A percentile compares a stretch with the other conserved stretches of the same genome.
These are phyloP conservation scores for Sialis fuliginosa DNA, from an alignment of 2,888 invertebrate genomes.

Conservation along the genomic window DNA sequence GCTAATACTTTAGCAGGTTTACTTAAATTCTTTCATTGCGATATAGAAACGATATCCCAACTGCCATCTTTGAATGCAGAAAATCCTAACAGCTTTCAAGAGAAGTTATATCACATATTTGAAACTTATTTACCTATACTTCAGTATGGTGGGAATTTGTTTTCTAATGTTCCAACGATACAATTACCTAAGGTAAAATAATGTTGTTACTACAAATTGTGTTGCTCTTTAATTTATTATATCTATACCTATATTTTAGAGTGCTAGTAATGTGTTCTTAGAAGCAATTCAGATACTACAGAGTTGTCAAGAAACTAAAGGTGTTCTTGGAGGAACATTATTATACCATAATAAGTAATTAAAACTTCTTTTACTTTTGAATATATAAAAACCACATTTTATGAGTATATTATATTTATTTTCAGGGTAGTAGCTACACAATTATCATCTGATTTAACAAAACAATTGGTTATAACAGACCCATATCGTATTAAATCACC, in stretches of 20 bases:
- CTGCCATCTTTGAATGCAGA: conserved; percentile 19
- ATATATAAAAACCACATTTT: not conserved
- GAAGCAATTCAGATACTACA: conserved; percentile 77
- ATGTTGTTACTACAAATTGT: not conserved
- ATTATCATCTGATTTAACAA: conserved; percentile 53
- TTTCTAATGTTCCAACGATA: conserved; percentile 65
- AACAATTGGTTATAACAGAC: conserved; percentile 64
- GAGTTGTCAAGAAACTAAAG: conserved; percentile 59
- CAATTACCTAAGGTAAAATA: conserved; percentile 55
- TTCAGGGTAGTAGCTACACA: conserved; percentile 66
- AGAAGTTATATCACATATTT: conserved; percentile 69
- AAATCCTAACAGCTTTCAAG: conserved; percentile 38
- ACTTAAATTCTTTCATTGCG: conserved; percentile 69
- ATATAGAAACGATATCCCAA: conserved; percentile 49
- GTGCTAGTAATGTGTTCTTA: conserved; percentile 70
- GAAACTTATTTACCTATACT: conserved; percentile 78
- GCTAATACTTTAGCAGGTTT: conserved; percentile 59
- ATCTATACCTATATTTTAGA: conserved; percentile 37
- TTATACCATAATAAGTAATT: conserved; percentile 77
- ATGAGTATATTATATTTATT: conserved; percentile 3
- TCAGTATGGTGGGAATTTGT: conserved; percentile 67
- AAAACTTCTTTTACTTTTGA: not conserved
- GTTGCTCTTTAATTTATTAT: conserved; percentile 7
- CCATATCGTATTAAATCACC: conserved; percentile 70
- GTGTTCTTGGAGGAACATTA: conserved; percentile 69